Conservation (phyloP, 2,888 invertebrate genomes). For the Schizaphis graminum region DNA sequence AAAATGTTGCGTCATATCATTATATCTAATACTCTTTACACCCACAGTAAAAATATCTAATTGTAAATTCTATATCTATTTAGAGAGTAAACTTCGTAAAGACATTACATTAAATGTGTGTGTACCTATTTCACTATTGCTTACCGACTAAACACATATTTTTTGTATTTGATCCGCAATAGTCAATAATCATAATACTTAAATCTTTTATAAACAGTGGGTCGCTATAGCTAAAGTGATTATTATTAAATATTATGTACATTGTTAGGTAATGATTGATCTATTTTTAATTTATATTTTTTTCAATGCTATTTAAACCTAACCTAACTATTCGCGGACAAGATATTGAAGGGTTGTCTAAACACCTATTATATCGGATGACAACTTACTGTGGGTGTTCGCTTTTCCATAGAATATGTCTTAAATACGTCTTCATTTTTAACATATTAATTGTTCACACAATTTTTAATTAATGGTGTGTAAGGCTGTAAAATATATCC, state of each 20-base stretch:
- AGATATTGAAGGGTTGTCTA: background rate
- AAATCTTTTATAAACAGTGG: background rate
- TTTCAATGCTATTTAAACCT: background rate
- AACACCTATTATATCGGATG: background rate
- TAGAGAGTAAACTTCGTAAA: background rate
- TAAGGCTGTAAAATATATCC: background rate
- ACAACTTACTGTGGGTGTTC: background rate
- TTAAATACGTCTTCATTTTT: background rate
- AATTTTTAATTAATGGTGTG: background rate
- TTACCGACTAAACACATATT: background rate
- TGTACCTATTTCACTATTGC: no score
- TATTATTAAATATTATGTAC: background rate
- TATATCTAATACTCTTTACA: background rate
- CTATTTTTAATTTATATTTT: background rate
- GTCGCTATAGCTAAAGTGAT: background rate
- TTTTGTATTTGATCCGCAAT: background rate
- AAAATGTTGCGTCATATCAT: background rate
- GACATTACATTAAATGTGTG: background rate
- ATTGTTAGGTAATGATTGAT: background rate
- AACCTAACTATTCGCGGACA: background rate
- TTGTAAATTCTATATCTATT: background rate
- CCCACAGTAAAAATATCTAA: background rate
- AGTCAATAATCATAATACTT: background rate
- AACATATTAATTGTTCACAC: background rate
- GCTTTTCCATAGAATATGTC: background rate